These are phyloP conservation scores for Brachyrhaphis roseni DNA, from an alignment of 2,797 vertebrate species.

Conservation along the genomic window DNA sequence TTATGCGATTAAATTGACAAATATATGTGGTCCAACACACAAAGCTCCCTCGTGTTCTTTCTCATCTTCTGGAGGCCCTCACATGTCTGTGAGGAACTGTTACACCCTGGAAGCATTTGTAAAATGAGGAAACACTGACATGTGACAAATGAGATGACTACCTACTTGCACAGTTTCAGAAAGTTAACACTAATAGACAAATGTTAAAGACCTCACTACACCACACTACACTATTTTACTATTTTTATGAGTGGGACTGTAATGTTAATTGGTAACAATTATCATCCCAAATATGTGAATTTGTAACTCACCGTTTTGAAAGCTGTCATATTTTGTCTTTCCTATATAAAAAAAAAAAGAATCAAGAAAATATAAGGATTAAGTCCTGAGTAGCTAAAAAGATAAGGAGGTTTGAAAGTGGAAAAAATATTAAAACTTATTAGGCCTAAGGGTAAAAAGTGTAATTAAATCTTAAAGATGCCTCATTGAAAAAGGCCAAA, in stretches of 20 bases:
- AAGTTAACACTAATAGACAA: not conserved
- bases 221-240: too few species aligned
- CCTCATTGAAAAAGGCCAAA: not conserved
- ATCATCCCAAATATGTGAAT: not conserved
- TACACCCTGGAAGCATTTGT: not conserved
- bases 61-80: not conserved
- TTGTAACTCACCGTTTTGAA: not conserved
- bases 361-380: not conserved
- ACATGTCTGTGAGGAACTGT: conserved; percentile 13
- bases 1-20: conserved; percentile 26
- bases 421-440: not conserved
- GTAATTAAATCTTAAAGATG: not conserved
- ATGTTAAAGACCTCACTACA: not conserved
- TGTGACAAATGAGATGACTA: conserved; percentile 14
- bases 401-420: not conserved
- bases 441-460: not conserved
- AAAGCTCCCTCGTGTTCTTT: conserved; percentile 7
- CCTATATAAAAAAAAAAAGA: not conserved
- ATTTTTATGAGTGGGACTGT: not conserved
- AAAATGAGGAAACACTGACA: conserved; percentile 41
- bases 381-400: not conserved
- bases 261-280: not conserved
- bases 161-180: not conserved
- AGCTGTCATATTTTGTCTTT: too few species aligned
- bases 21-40: conserved; percentile 13